These are phyloP conservation scores for Tolypeutes matacus DNA, from an alignment of 2,797 vertebrate species.

Conservation along the genomic window DNA sequence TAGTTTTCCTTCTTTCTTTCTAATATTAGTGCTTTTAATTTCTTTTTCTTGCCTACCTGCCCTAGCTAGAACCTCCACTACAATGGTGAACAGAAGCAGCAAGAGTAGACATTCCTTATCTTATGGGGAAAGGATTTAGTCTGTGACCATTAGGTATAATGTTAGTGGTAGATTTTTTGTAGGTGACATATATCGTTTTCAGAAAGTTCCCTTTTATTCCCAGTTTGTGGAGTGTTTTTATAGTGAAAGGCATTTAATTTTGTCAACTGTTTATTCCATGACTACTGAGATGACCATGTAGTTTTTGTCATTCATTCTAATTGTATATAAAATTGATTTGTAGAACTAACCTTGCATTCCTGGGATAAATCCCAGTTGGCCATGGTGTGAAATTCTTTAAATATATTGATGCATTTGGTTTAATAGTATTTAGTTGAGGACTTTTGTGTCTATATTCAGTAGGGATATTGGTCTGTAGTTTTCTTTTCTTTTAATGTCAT, in stretches of 20 bases:
- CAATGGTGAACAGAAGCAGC: not conserved
- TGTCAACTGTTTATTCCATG: not conserved
- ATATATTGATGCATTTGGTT: not conserved
- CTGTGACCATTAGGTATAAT: not conserved
- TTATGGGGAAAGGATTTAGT: not conserved
- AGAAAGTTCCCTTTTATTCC: not conserved
- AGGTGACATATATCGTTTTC: not conserved
- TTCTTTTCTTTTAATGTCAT: too few species aligned
- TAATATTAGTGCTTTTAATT: not conserved
- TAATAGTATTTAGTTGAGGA: not conserved
- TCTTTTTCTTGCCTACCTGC: too few species aligned
- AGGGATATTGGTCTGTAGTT: not conserved
- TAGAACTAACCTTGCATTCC: not conserved
- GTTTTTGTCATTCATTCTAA: not conserved
- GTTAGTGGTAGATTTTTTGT: not conserved
- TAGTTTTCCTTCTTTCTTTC: not conserved
- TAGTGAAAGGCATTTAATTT: not conserved
- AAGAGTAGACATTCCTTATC: not conserved
- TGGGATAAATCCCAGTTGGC: not conserved
- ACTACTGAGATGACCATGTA: not conserved
- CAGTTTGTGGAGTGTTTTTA: not conserved
- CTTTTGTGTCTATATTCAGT: not conserved
- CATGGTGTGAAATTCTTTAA: not conserved
- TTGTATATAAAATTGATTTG: not conserved
- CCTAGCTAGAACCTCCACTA: not conserved